Percentiles rank a stretch among this genome's conserved stretches.
Evolutionary conservation across 2,888 invertebrate genomes (phyloP).

Genomic region (Bursaphelenchus okinawaensis): DNA sequence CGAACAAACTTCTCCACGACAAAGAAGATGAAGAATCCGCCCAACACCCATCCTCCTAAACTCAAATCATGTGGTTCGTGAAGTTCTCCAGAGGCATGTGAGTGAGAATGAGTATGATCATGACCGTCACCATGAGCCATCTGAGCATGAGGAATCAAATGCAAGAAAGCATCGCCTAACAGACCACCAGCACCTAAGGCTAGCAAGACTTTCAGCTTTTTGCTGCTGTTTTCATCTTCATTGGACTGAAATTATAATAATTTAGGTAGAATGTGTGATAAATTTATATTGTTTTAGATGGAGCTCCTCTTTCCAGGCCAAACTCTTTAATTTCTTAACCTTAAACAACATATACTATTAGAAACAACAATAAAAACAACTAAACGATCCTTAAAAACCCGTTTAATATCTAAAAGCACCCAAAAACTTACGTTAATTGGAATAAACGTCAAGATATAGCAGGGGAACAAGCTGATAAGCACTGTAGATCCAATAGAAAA

Average conservation of each 20-base stretch:
- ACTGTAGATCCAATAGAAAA: conserved; percentile 69
- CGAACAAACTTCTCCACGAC: conserved; percentile 80
- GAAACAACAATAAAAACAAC: no score
- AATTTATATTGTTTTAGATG: no score
- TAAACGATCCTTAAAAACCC: no score
- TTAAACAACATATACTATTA: no score
- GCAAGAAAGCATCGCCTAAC: conserved; percentile 94
- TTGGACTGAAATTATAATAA: conserved; percentile 34
- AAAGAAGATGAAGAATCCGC: conserved; percentile 62
- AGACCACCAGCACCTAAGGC: conserved; percentile 89
- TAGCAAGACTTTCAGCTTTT: conserved; percentile 63
- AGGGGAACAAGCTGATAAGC: conserved; percentile 88
- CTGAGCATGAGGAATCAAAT: conserved; percentile 91
- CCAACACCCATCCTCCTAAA: conserved; percentile 87
- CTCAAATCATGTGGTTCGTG: conserved; percentile 70
- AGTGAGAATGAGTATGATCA: conserved; percentile 41
- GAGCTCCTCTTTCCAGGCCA: no score
- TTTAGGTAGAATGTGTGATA: not conserved
- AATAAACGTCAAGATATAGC: conserved; percentile 82
- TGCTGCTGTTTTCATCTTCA: conserved; percentile 42
- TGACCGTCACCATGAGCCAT: conserved; percentile 67
- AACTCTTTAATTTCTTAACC: no score
- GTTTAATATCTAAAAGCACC: no score
- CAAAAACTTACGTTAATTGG: conserved; percentile 71
- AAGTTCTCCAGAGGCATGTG: conserved; percentile 31